Conservation (phyloP, 2,888 invertebrate species). For the Gisinianus flammeolus region DNA sequence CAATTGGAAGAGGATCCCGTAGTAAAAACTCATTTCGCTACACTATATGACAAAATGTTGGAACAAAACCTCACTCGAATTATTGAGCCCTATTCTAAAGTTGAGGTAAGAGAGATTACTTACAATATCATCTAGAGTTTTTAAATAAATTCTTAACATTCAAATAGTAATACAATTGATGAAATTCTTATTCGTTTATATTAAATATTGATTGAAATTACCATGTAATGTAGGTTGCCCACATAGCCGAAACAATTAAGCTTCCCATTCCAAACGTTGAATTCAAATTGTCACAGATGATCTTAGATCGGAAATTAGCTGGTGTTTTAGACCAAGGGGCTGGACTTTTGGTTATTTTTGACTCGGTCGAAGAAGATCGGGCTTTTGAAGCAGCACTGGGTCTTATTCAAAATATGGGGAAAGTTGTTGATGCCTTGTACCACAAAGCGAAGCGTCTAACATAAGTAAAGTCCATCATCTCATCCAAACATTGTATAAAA, state of each 20-base stretch:
- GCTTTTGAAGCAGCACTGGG: slow-evolving; percentile 97
- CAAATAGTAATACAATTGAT: too few species aligned
- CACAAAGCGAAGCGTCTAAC: slow-evolving; percentile 99
- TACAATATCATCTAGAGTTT: too few species aligned
- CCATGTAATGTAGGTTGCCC: slow-evolving; percentile 65
- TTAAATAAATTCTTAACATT: too few species aligned
- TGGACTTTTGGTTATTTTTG: slow-evolving; percentile 96
- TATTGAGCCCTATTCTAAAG: slow-evolving; percentile 97
- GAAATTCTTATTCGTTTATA: not conserved
- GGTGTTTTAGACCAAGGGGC: slow-evolving; percentile 98
- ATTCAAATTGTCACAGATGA: slow-evolving; percentile 99
- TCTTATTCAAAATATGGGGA: slow-evolving; percentile 98
- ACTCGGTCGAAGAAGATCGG: slow-evolving; percentile 91
- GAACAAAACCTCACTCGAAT: slow-evolving; percentile 99
- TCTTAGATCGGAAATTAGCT: slow-evolving; percentile 95
- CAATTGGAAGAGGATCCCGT: slow-evolving; percentile 90
- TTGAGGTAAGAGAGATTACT: slow-evolving; percentile 70
- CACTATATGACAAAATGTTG: slow-evolving; percentile 96
- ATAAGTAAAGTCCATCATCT: slow-evolving; percentile 64
- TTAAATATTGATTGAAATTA: not conserved
- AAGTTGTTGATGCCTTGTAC: slow-evolving; percentile 98
- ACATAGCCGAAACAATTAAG: slow-evolving; percentile 89
- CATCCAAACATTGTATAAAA: too few species aligned
- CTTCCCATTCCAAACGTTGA: slow-evolving; percentile 91
- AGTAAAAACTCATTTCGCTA: slow-evolving; percentile 95